Conservation (phyloP, 2,113 vertebrate species). For the Gambusia holbrooki region DNA sequence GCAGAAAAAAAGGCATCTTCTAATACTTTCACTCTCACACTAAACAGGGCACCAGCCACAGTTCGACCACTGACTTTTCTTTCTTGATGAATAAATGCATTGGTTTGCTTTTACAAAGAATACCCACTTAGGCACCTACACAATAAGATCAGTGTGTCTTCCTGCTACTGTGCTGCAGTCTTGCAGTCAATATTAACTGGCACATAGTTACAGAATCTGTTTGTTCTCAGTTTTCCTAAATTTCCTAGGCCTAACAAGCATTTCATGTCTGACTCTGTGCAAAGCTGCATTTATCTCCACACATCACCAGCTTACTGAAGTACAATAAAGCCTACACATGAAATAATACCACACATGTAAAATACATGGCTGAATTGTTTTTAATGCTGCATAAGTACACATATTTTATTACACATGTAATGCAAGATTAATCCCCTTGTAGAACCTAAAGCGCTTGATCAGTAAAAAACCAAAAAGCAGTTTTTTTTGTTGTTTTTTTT, state of each 20-base stretch:
- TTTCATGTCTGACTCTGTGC: slow-evolving; percentile 33
- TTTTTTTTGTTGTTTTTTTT: not conserved
- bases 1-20: slow-evolving; percentile 40
- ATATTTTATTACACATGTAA: not conserved
- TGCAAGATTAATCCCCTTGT: not conserved
- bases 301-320: slow-evolving; percentile 20
- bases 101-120: slow-evolving; percentile 7
- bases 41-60: slow-evolving; percentile 33
- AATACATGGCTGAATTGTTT: not conserved
- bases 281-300: slow-evolving; percentile 2
- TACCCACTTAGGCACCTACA: slow-evolving; percentile 9
- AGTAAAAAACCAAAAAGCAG: not conserved
- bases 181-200: slow-evolving; percentile 40
- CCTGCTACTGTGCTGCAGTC: slow-evolving; percentile 7
- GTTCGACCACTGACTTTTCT: slow-evolving; percentile 20
- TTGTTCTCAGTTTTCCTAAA: slow-evolving; percentile 48
- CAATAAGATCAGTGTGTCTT: not conserved
- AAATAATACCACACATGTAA: not conserved
- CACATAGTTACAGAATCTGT: slow-evolving; percentile 44
- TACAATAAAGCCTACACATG: not conserved
- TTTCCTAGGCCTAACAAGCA: slow-evolving; percentile 36
- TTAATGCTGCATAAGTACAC: no score
- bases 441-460: not conserved
- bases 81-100: not conserved
- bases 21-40: slow-evolving; percentile 39